Percentiles rank a stretch among this genome's conserved stretches.
Conservation (phyloP, 2,113 vertebrate species). For the Anolis carolinensis region DNA sequence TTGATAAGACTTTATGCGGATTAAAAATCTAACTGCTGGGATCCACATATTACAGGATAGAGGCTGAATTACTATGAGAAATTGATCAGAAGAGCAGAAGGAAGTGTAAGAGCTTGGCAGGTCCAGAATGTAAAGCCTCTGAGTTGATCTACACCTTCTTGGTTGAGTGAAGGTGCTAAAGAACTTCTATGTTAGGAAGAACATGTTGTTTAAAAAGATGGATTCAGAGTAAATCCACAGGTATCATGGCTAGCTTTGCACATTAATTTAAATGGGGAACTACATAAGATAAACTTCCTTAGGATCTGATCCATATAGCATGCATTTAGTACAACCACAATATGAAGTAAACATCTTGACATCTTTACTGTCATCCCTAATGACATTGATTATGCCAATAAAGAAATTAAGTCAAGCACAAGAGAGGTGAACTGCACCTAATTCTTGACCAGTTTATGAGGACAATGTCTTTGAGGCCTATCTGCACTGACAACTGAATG, state of each 20-base stretch:
- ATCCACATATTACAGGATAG: not conserved
- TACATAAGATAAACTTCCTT: not conserved
- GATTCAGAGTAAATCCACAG: not conserved
- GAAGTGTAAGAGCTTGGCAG: not conserved
- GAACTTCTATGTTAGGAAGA: not conserved
- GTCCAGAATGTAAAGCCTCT: not conserved
- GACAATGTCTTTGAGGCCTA: conserved; percentile 15
- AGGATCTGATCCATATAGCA: not conserved
- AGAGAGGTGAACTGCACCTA: conserved; percentile 1
- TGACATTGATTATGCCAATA: not conserved
- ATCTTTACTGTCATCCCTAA: not conserved
- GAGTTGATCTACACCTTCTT: not conserved
- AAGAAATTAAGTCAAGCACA: not conserved
- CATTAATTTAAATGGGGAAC: not conserved
- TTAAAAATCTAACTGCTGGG: not conserved
- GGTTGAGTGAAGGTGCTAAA: not conserved
- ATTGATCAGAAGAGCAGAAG: not conserved
- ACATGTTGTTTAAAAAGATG: not conserved
- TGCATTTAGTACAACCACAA: not conserved
- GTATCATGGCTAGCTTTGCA: not conserved
- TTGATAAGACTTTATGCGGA: not conserved
- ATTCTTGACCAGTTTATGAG: conserved; percentile 48
- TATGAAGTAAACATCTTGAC: not conserved
- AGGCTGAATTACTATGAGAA: not conserved
- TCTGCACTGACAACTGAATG: too few relatives aligned